Evolutionary conservation across 2,888 invertebrate genomes (phyloP), one percentile per base, ranked within the genome.

Genomic region (Scaptomyza reducta): DNA sequence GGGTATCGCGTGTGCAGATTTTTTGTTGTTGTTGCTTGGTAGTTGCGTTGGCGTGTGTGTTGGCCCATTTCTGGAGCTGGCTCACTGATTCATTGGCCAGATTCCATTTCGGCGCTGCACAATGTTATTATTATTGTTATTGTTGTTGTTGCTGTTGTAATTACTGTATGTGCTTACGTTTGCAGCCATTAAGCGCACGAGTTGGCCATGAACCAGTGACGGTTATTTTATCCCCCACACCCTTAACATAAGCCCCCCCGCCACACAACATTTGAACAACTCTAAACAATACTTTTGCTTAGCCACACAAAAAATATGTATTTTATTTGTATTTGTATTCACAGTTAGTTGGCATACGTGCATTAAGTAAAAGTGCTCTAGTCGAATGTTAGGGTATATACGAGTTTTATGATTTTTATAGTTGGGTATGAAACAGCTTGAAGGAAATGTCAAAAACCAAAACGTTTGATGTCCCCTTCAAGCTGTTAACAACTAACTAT

Each of bases 181-280:
- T 54, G 69, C 70, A 66, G 64, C 67, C 65, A 82, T 82, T 82
- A 85, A 65, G 57, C 69, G 86, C 82, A 82, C 82, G 88, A 82
- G 85, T 81, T 82, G 82, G 64, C 87, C 82, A 71, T 82, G 87
- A 82, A 82, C 86, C 82, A 82, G 63, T 82, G 82, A 78, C 72
- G 65, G 63, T 47, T 69, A 47, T 46, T 46, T 55, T 16, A 9
- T 13, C n/a, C 6, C 2, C 40, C 40, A 14, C 38, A 38, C 38
- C 14, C 14, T 38, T 14, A 13, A 22, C 22, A 1, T 7, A 25
- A 7, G 27, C 16, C 45, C 16, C 25, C 11, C 16, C 38, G 41
- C 33, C 2, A 31, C 46, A 41, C 13, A 31, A 16, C 60, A 60
- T 25, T 18, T 27, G 0, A n/a, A 27, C 45, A 57, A 55, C 50